Percentiles rank a stretch among this genome's conserved stretches.
Evolutionary conservation across 2,797 vertebrate species (phyloP).

Genomic region (Myotis myotis): DNA sequence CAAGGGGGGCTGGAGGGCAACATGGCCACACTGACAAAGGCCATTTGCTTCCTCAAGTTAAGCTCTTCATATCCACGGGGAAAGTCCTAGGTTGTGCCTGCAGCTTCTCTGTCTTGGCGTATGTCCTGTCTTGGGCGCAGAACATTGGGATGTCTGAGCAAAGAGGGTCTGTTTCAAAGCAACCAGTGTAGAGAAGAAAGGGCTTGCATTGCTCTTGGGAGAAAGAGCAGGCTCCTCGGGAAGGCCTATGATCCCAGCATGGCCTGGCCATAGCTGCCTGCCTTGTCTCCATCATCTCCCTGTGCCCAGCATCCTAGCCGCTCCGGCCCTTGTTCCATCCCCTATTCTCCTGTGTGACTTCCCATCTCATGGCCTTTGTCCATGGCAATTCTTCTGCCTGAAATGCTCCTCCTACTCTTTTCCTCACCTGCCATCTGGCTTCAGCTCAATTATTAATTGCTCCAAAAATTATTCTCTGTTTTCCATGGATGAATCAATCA

Average conservation of each 20-base stretch:
- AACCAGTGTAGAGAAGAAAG: neutral
- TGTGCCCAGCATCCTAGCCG: neutral
- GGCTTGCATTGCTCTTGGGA: no score
- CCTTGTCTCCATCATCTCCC: neutral
- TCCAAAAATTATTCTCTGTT: neutral
- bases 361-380: neutral
- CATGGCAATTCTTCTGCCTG: neutral
- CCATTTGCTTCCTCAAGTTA: constrained; percentile 46
- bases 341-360: neutral
- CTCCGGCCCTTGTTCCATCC: neutral
- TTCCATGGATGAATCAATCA: neutral
- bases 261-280: neutral
- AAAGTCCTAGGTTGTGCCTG: neutral
- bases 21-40: neutral
- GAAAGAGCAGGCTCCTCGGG: neutral
- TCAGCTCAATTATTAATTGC: neutral
- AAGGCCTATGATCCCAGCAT: neutral
- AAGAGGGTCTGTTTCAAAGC: neutral
- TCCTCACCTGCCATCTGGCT: neutral
- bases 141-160: neutral
- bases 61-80: neutral
- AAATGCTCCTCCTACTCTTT: neutral
- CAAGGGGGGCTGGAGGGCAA: neutral
- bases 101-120: neutral
- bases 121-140: neutral